Percentiles rank a stretch among this genome's conserved stretches.
These are phyloP conservation scores for Periparus ater DNA, from an alignment of 2,797 vertebrate genomes.

Conservation along the genomic window DNA sequence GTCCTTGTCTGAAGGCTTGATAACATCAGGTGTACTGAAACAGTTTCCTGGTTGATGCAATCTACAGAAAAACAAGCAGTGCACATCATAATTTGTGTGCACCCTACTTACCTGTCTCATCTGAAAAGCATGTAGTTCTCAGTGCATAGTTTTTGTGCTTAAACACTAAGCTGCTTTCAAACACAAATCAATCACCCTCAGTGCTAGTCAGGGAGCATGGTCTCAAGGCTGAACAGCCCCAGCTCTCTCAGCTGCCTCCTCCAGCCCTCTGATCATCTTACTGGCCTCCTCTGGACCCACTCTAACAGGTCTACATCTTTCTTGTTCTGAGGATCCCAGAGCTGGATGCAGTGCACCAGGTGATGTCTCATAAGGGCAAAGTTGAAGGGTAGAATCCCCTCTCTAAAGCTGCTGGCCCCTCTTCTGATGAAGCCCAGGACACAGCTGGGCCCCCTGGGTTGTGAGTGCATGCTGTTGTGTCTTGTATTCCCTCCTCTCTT, in stretches of 20 bases:
- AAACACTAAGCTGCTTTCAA: background rate
- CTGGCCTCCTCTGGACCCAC: background rate
- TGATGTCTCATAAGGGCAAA: background rate
- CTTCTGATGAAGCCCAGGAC: background rate
- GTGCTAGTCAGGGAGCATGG: fast-evolving
- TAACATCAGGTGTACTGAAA: background rate
- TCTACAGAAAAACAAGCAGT: background rate
- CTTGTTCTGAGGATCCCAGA: background rate
- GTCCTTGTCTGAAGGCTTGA: background rate
- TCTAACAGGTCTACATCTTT: background rate
- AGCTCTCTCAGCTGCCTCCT: background rate
- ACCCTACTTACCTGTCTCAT: background rate
- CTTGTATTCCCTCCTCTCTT: background rate
- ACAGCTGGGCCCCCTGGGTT: fast-evolving
- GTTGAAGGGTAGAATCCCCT: background rate
- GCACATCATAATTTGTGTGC: background rate
- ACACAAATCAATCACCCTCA: background rate
- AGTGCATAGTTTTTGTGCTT: background rate
- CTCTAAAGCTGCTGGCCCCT: background rate
- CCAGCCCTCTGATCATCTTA: background rate
- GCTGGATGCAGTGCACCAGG: background rate
- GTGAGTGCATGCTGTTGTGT: background rate
- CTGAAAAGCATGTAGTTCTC: background rate
- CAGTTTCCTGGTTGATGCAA: background rate
- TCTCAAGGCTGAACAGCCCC: background rate